Percentiles rank a stretch among this genome's conserved stretches.
Evolutionary conservation across 2,888 invertebrate genomes (phyloP).

Genomic region (Microctonus brassicae): DNA sequence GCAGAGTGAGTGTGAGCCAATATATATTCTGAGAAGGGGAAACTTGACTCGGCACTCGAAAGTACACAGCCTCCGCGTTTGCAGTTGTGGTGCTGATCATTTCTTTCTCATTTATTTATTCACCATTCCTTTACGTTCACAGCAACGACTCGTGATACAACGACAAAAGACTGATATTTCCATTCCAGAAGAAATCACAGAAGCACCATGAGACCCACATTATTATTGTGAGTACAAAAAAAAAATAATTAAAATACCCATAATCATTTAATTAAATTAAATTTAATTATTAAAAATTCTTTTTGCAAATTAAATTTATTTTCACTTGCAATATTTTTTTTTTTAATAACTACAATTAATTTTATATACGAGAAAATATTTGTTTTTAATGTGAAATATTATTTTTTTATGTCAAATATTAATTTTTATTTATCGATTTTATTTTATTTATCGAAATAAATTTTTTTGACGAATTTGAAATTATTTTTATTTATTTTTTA

Average conservation of each 20-base stretch:
- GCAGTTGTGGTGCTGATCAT: conserved; percentile 58
- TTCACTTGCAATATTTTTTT: neutral
- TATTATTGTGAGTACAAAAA: conserved; percentile 62
- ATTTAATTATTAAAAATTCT: conserved; percentile 14
- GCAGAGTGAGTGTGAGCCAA: conserved; percentile 55
- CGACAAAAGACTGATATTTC: conserved; percentile 46
- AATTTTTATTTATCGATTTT: too few species aligned
- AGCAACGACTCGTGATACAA: conserved; percentile 48
- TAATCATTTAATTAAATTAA: conserved; percentile 8
- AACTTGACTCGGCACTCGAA: conserved; percentile 63
- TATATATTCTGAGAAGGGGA: conserved; percentile 65
- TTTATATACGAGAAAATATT: too few species aligned
- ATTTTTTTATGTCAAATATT: too few species aligned
- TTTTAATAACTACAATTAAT: too few species aligned
- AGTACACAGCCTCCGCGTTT: conserved; percentile 67
- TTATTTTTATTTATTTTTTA: too few species aligned
- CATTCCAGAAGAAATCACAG: conserved; percentile 46
- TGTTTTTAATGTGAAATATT: too few species aligned
- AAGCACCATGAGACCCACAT: conserved; percentile 57
- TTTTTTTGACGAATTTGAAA: too few species aligned
- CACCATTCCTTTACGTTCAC: conserved; percentile 54
- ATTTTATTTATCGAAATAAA: too few species aligned
- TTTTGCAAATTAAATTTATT: neutral
- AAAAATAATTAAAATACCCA: too few species aligned
- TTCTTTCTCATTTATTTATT: conserved; percentile 55